Evolutionary conservation across 1,140 invertebrate genomes (phyloP).

Genomic region (Drosophila setifemur): DNA sequence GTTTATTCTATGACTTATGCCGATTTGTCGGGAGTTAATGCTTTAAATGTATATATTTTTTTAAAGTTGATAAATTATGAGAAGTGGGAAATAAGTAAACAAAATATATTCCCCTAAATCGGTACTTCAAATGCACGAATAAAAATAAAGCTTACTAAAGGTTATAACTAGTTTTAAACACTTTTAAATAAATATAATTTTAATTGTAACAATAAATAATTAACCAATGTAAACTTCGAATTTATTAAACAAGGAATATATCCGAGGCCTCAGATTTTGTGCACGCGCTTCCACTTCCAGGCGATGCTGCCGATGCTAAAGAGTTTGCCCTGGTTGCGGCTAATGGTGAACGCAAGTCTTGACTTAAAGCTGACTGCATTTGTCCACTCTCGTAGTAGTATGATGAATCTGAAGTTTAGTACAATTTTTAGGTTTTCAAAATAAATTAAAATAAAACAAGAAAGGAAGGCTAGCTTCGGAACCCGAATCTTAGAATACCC

Average conservation of each 20-base stretch:
- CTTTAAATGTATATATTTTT: no score
- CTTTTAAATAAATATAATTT: not conserved
- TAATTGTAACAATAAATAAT: no score
- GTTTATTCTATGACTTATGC: not conserved
- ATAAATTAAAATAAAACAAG: not conserved
- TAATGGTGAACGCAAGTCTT: slow-evolving; percentile 86
- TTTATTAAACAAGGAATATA: slow-evolving; percentile 78
- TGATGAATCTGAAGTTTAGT: slow-evolving; percentile 84
- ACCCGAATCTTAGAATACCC: no score
- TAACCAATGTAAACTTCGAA: no score
- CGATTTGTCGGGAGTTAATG: no score
- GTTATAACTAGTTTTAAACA: no score
- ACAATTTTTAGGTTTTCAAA: not conserved
- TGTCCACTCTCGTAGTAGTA: slow-evolving; percentile 86
- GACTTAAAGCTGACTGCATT: slow-evolving; percentile 82
- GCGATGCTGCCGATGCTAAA: slow-evolving; percentile 87
- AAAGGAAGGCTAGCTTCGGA: no score
- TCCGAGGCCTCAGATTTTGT: slow-evolving; percentile 85
- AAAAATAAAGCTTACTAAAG: no score
- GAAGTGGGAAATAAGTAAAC: no score
- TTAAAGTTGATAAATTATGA: no score
- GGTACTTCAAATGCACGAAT: not conserved
- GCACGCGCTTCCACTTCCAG: slow-evolving; percentile 87
- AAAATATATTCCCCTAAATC: not conserved
- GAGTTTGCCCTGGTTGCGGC: slow-evolving; percentile 88